These are phyloP conservation scores for Pantala flavescens DNA, from an alignment of 1,140 invertebrate genomes.

Conservation along the genomic window DNA sequence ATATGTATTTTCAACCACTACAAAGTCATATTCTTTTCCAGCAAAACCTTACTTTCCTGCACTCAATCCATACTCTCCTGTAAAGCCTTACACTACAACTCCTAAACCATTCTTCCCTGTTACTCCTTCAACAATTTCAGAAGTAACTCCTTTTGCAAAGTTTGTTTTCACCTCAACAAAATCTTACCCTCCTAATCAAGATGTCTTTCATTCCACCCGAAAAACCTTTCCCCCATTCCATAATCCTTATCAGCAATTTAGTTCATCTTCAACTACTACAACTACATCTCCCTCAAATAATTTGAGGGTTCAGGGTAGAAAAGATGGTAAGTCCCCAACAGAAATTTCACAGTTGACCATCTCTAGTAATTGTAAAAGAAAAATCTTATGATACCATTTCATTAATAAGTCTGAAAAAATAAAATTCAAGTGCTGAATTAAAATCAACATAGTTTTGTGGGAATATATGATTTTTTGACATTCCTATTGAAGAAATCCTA, in stretches of 20 bases:
- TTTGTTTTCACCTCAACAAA: not conserved
- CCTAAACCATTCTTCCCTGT: not conserved
- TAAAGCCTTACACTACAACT: not conserved
- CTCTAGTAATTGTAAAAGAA: too few species aligned
- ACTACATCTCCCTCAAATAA: not conserved
- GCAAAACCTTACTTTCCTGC: not conserved
- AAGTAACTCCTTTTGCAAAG: not conserved
- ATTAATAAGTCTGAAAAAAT: too few species aligned
- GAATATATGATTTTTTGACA: too few species aligned
- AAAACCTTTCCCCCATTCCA: not conserved
- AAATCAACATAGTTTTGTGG: too few species aligned
- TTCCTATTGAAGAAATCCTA: too few species aligned
- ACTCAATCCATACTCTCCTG: not conserved
- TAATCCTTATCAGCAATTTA: not conserved
- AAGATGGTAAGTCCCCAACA: not conserved
- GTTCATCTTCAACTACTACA: not conserved
- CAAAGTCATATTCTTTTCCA: not conserved
- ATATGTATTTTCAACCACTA: not conserved
- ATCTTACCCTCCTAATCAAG: not conserved
- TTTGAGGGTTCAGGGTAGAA: not conserved
- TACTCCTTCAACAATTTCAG: not conserved
- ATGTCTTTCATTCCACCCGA: not conserved
- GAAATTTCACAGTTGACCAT: too few species aligned
- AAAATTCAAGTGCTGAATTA: too few species aligned
- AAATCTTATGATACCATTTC: too few species aligned